Base-by-base conservation (phyloP, 2,888 invertebrate genomes). In the Campopleginae sp. region DNA sequence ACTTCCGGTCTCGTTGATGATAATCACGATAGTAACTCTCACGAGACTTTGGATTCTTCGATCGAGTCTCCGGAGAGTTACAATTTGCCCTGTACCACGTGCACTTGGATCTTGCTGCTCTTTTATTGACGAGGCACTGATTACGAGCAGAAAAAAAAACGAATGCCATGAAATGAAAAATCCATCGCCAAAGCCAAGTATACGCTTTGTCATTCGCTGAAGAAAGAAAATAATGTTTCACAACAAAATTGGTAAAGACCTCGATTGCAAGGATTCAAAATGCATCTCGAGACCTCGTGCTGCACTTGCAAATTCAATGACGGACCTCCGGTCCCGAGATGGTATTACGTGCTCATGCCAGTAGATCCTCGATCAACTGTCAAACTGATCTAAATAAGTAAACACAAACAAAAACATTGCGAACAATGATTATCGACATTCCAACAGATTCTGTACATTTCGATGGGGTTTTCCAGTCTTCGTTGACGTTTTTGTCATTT, bases 241-340 rank as follows among this genome's bases (percentile, higher is more conserved):
- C 17, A 66, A 81, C 84, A 33, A 81, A 85, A 81, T 84, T 78
- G 84, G 84, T 46, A 42, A 80, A 81, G 80, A 75, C 85, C 81
- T 85, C 72, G 80, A 33, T 27, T 31, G 68, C 72, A 68, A 78
- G 70, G 63, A 81, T 75, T 51, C 54, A 80, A 80, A 74, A 77
- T 48, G 66, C 42, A 23, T 27, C 8, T 42, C 23, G 61, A 81
- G 80, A 74, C 77, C 77, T 84, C 76, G 80, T 48, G 31, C 46
- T n/a, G 38, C 48, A 33, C 44, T 78, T 23, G 38, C 14, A 17
- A 63, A 63, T 63, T 75, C 31, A 48, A 65, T 17, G 70, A 38
- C 74, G 72, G 77, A 84, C 77, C 74, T 78, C 68, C 8, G 17
- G 48, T 76, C 84, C 63, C 38, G 51, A 38, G 51, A 79, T 54